phyloP scores from a whole-genome alignment of 2,797 vertebrate genomes.

The Notoglanidium macrostoma region DNA sequence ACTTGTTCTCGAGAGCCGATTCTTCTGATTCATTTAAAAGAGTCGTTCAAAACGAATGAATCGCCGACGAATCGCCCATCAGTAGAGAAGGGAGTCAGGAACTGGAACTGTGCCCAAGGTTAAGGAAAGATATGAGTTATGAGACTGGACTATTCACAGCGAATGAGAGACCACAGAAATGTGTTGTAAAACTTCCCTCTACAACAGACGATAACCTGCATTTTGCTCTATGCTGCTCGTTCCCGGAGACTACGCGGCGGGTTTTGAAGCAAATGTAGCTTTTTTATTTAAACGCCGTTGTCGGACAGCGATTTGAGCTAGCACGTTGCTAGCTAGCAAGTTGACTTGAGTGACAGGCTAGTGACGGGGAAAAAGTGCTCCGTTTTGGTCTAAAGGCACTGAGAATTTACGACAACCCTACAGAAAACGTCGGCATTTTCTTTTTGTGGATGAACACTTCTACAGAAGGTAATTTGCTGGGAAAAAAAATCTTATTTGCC shows the following conservation, averaged over 20 bases:
- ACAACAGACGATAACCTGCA: conserved; percentile 48
- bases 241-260: conserved; percentile 43
- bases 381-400: conserved; percentile 5
- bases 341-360: conserved; percentile 29
- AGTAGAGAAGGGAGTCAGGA: conserved; percentile 40
- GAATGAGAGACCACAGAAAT: conserved; percentile 32
- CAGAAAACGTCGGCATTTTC: neutral
- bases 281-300: conserved; percentile 41
- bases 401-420: conserved; percentile 10
- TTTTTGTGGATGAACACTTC: conserved; percentile 30
- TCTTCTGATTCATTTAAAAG: conserved; percentile 19
- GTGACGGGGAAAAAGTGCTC: conserved; percentile 40
- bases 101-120: conserved; percentile 41
- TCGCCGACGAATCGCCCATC: conserved; percentile 32
- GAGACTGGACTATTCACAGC: conserved; percentile 38
- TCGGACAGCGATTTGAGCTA: conserved; percentile 44
- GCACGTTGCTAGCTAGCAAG: conserved; percentile 42
- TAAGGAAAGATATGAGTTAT: conserved; percentile 40
- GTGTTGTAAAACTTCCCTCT: conserved; percentile 30
- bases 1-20: neutral
- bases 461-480: conserved; percentile 40
- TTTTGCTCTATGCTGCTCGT: conserved; percentile 44
- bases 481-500: neutral
- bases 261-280: conserved; percentile 54
- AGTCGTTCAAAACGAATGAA: conserved; percentile 34